These are phyloP conservation scores for Hanleya hanleyi DNA, from an alignment of 2,888 invertebrate genomes.

Conservation along the genomic window DNA sequence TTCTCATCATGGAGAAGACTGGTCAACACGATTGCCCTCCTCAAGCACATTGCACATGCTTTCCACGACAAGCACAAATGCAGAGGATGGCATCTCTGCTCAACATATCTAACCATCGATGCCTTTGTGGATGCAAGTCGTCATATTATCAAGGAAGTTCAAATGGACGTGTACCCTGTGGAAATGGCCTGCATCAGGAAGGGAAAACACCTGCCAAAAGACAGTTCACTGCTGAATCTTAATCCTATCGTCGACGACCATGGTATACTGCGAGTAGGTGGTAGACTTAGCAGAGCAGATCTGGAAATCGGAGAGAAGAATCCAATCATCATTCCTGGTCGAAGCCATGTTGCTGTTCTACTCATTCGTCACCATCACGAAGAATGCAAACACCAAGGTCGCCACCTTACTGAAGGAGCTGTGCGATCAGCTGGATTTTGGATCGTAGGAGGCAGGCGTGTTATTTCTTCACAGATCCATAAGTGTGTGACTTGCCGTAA, in stretches of 20 bases:
- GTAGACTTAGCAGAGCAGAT: not conserved
- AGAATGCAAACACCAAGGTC: constrained; percentile 23
- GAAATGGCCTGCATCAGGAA: not conserved
- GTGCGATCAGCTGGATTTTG: constrained; percentile 28
- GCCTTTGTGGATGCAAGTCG: not conserved
- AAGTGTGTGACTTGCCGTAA: constrained; percentile 30
- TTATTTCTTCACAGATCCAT: constrained; percentile 18
- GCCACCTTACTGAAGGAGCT: constrained; percentile 34
- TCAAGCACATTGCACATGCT: not conserved
- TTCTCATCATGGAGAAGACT: constrained; percentile 3
- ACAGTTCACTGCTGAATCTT: not conserved
- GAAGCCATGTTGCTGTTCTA: constrained; percentile 23
- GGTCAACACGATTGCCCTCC: constrained; percentile 4
- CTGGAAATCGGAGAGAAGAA: not conserved
- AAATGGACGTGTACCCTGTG: not conserved
- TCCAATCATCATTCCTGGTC: constrained; percentile 29
- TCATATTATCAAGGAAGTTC: not conserved
- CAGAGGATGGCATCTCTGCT: not conserved
- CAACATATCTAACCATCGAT: not conserved
- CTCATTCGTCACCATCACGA: constrained; percentile 23
- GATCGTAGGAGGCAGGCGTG: constrained; percentile 22
- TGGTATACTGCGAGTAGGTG: constrained; percentile 7
- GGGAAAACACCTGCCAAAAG: not conserved
- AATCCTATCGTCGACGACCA: constrained; percentile 11
- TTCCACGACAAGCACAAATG: not conserved